Evolutionary conservation across 2,113 vertebrate species (phyloP), one percentile per base, ranked within the genome.

Genomic region (Riparia riparia): DNA sequence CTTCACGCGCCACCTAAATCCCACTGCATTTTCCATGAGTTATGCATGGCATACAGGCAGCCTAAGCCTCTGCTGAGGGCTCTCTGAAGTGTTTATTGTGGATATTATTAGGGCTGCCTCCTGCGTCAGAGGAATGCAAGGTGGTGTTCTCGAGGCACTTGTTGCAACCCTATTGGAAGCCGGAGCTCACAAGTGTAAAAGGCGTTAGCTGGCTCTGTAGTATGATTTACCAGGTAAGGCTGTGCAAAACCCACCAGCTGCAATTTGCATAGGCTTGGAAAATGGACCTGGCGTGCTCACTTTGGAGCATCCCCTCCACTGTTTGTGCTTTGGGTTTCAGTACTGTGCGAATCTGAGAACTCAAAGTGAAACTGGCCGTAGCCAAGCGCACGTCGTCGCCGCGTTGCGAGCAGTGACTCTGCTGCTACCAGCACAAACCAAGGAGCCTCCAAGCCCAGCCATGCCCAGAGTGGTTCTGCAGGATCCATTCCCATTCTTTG

Each of bases 231-330:
- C 49, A 90, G 68, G 79, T 92, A 66, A 73, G 68, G 51, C 37
- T 83, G 42, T 74, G 82, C 76, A 94, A 86, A 96, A 63, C 68
- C 39, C 90, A 95, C 29, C 58, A 74, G 1, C 44, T 74, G 53
- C 76, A 70, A 60, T 92, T 95, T 97, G 92, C 96, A 92, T 84
- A 29, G 60, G 56, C 78, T 94, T 96, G 92, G 90, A 96, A 94
- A 95, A 71, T 0, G 22, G 88, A 88, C 72, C 76, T 83, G 79
- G 79, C 0, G 1, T 34, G 76, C 57, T 93, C 28, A 32, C 60
- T 90, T 51, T 72, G 93, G 95, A 95, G 42, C 93, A 81, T 83
- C 88, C 95, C 95, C 96, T 78, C 47, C 69, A n/a, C 82, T 66
- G 20, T 56, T 71, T 89, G 92, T 86, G 47, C 85, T 89, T 86